These are phyloP conservation scores for Oriolus oriolus DNA, from an alignment of 2,113 vertebrate genomes.

Conservation along the genomic window DNA sequence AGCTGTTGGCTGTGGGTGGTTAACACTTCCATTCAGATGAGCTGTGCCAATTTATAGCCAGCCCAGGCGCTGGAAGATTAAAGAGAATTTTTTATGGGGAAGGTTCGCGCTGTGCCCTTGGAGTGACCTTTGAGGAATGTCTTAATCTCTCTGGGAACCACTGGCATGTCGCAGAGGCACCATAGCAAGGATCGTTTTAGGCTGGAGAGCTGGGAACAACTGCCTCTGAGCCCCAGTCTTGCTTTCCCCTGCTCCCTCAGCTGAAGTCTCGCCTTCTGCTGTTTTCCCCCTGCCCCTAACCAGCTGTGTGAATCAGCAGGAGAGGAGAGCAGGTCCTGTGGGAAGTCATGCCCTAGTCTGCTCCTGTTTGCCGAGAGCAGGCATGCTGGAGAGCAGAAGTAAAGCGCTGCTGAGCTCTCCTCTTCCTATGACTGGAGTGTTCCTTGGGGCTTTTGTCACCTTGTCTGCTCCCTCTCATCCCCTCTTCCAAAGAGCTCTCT, in stretches of 20 bases:
- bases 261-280: background rate
- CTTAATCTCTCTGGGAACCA: slow-evolving; percentile 29
- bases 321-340: background rate
- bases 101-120: slow-evolving; percentile 51
- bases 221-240: background rate
- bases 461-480: background rate
- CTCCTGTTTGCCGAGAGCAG: background rate
- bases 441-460: background rate
- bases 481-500: background rate
- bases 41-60: slow-evolving; percentile 56
- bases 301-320: background rate
- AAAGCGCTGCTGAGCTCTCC: background rate
- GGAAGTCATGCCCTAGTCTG: background rate
- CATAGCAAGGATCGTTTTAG: background rate
- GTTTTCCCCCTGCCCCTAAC: background rate
- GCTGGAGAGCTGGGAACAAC: background rate
- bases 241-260: background rate
- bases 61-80: slow-evolving; percentile 59
- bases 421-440: background rate
- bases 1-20: slow-evolving; percentile 67
- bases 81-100: slow-evolving; percentile 58
- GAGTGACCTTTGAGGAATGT: slow-evolving; percentile 55
- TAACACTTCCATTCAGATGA: slow-evolving; percentile 62
- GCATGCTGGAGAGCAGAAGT: background rate
- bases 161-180: background rate